Evolutionary conservation across 1,140 invertebrate genomes (phyloP).

Genomic region (Probaryconus sp.): DNA sequence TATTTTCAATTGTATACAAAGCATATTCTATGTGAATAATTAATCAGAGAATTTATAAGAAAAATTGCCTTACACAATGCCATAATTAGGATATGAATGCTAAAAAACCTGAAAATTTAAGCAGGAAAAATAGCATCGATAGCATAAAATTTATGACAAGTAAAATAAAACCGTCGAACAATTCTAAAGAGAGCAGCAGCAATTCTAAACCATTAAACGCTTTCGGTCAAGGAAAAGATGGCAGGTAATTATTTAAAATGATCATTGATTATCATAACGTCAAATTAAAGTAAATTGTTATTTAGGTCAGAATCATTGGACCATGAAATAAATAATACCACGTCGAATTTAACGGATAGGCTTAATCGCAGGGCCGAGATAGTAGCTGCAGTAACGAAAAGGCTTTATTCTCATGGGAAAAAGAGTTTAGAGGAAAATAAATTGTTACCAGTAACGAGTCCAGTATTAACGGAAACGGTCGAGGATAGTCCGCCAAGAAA

Average conservation of each 20-base stretch:
- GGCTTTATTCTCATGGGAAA: slow-evolving; percentile 81
- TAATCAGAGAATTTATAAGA: background rate
- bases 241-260: slow-evolving; percentile 22
- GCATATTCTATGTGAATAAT: slow-evolving; percentile 6
- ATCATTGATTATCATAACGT: no score
- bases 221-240: slow-evolving; percentile 29
- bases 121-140: slow-evolving; percentile 34
- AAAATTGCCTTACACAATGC: slow-evolving; percentile 8
- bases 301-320: slow-evolving; percentile 63
- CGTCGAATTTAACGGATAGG: slow-evolving; percentile 65
- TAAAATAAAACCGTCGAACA: slow-evolving; percentile 14
- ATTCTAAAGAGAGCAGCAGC: slow-evolving; percentile 21
- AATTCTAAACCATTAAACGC: slow-evolving; percentile 1
- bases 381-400: slow-evolving; percentile 83
- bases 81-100: slow-evolving; percentile 45
- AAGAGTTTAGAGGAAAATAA: slow-evolving; percentile 80
- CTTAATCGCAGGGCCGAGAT: slow-evolving; percentile 80
- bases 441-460: slow-evolving; percentile 53
- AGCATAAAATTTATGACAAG: slow-evolving; percentile 9
- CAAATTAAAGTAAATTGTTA: slow-evolving; percentile 2
- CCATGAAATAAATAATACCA: slow-evolving; percentile 46
- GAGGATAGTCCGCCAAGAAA: slow-evolving; percentile 42
- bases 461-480: slow-evolving; percentile 60
- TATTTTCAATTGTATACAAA: no score
- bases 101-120: slow-evolving; percentile 34